Base-by-base conservation (phyloP, 2,797 vertebrate species). In the Phalanger gymnotis region DNA sequence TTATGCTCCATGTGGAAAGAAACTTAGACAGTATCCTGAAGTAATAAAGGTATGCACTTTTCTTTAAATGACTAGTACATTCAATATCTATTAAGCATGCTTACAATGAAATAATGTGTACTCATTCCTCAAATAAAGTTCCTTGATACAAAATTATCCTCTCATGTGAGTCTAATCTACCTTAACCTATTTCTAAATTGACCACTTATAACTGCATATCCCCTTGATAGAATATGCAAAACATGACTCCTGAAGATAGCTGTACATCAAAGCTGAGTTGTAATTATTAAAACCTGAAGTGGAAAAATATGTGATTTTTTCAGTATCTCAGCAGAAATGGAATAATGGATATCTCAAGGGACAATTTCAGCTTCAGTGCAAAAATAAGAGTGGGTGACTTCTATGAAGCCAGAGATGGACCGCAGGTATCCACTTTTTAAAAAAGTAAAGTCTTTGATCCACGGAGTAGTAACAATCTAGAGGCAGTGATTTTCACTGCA, bases 301-400 rank as follows among this genome's bases (percentile, higher is more conserved):
- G 98, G 98, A 99, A 99, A 99, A 99, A 99, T 99, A 98, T 99
- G 99, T 99, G 98, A 99, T 99, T 99, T 99, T 98, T 99, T 98
- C 99, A 99, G 99, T 99, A 99, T 99, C 99, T 99, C 98, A 99
- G 99, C 98, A 99, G 99, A 99, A 99, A 99, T 98, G 99, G 99
- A 99, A 99, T 99, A 98, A 99, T 98, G 98, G 99, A 99, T 99
- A 99, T 99, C 99, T 99, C 99, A 97, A 99, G 99, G 97, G 99
- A 99, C 98, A 99, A 99, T 99, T 99, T 99, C 99, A 99, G 99
- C 99, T 99, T 99, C 99, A 99, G 99, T 99, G 99, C 99, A 99
- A 99, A 99, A 99, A 99, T 99, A 98, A 99, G 99, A 99, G 99
- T 99, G 98, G 99, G 99, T 98, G 99, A 99, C 99, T 99, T 99